phyloP scores from a whole-genome alignment of 2,113 vertebrate species.

The Varanus komodoensis region DNA sequence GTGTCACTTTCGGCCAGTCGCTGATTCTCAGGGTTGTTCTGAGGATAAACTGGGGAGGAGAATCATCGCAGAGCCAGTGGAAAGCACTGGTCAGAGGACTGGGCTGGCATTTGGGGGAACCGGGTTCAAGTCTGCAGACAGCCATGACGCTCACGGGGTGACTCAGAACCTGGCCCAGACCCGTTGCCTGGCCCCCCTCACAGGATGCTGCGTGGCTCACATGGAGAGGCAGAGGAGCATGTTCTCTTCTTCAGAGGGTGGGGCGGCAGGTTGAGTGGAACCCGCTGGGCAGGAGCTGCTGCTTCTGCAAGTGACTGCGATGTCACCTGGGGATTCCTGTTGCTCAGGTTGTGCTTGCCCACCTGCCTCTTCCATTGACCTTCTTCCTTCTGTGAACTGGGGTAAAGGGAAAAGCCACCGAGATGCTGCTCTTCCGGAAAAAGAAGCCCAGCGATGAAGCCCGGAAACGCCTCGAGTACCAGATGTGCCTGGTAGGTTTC shows the following conservation, averaged over 20 bases:
- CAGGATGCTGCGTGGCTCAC: too few relatives aligned
- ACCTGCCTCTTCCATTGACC: conserved; percentile 6
- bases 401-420: conserved; percentile 34
- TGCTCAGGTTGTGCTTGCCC: neutral
- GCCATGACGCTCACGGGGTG: too few relatives aligned
- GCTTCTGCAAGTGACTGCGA: neutral
- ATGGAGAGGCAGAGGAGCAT: neutral
- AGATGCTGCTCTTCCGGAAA: conserved; percentile 91
- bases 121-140: too few relatives aligned
- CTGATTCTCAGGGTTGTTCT: too few relatives aligned
- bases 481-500: conserved; percentile 88
- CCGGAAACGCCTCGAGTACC: conserved; percentile 91
- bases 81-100: too few relatives aligned
- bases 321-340: neutral
- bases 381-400: neutral
- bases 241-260: neutral
- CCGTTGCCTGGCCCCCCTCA: too few relatives aligned
- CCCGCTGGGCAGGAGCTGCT: neutral
- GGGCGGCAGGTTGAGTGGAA: neutral
- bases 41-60: too few relatives aligned
- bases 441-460: conserved; percentile 90
- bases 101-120: too few relatives aligned
- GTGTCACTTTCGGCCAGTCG: too few relatives aligned
- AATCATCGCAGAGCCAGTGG: too few relatives aligned
- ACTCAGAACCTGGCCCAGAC: too few relatives aligned